These are phyloP conservation scores for Agrotis puta DNA, from an alignment of 2,888 invertebrate species.

Conservation along the genomic window DNA sequence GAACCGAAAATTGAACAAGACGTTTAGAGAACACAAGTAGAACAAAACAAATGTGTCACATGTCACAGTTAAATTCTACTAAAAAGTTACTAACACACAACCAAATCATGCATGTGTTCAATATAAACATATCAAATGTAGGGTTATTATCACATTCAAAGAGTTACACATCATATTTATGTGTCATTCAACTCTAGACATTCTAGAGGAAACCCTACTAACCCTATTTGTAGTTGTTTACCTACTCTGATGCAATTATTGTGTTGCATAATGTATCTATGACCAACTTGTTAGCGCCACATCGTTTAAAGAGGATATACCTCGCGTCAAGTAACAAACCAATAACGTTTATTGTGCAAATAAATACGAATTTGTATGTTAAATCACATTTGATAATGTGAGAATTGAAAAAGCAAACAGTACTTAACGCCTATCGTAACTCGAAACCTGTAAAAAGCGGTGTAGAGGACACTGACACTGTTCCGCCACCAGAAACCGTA, in stretches of 20 bases:
- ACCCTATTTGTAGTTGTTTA: conserved; percentile 67
- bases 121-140: conserved; percentile 29
- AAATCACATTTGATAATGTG: conserved; percentile 24
- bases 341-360: conserved; percentile 33
- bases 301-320: conserved; percentile 38
- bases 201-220: conserved; percentile 68
- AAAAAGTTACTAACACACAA: conserved; percentile 19
- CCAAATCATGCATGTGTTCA: conserved; percentile 12
- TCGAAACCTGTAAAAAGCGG: conserved; percentile 51
- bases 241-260: conserved; percentile 61
- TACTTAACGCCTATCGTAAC: conserved; percentile 20
- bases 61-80: conserved; percentile 14
- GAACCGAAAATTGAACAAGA: conserved; percentile 37
- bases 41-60: conserved; percentile 17
- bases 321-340: conserved; percentile 16
- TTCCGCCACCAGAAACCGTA: conserved; percentile 84
- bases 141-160: conserved; percentile 32
- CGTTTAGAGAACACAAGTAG: conserved; percentile 14
- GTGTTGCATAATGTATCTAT: conserved; percentile 56
- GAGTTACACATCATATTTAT: conserved; percentile 47
- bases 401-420: conserved; percentile 38
- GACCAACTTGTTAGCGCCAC: conserved; percentile 52
- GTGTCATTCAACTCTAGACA: conserved; percentile 66
- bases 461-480: conserved; percentile 82
- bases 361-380: conserved; percentile 36